Evolutionary conservation across 2,888 invertebrate species (phyloP).

Genomic region (Cephonodes hylas): DNA sequence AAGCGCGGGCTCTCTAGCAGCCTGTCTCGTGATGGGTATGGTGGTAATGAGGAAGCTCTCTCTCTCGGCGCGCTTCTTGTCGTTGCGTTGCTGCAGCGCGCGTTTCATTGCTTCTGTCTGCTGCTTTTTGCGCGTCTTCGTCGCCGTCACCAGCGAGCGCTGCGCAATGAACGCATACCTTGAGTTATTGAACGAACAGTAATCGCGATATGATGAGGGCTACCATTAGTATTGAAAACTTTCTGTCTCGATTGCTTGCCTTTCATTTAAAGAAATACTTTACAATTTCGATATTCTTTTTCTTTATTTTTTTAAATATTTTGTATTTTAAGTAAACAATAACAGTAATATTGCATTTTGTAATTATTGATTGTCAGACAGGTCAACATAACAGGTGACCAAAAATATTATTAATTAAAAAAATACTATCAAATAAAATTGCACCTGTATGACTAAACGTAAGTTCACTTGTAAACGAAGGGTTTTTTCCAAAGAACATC

Average conservation of each 20-base stretch:
- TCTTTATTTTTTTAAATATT: too few species aligned
- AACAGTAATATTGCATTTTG: too few species aligned
- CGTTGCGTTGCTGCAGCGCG: slow-evolving; percentile 97
- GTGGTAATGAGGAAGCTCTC: slow-evolving; percentile 98
- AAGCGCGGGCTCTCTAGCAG: slow-evolving; percentile 96
- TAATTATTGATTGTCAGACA: too few species aligned
- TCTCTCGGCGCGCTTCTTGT: slow-evolving; percentile 95
- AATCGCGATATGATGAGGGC: too few species aligned
- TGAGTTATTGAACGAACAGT: too few species aligned
- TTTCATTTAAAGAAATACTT: too few species aligned
- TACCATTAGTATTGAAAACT: too few species aligned
- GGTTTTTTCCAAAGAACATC: background rate
- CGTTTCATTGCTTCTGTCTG: slow-evolving; percentile 98
- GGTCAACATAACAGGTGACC: too few species aligned
- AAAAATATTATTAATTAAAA: too few species aligned
- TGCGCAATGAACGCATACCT: slow-evolving; percentile 49
- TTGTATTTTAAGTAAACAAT: too few species aligned
- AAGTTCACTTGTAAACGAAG: background rate
- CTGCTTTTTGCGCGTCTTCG: slow-evolving; percentile 98
- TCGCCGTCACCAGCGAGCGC: slow-evolving; percentile 98
- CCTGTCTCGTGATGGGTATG: slow-evolving; percentile 96
- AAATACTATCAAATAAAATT: background rate
- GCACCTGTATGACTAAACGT: background rate
- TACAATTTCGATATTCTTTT: too few species aligned
- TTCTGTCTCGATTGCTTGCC: too few species aligned